These are phyloP conservation scores for Cryptocheilus praepositus DNA, from an alignment of 2,888 invertebrate species.

Conservation along the genomic window DNA sequence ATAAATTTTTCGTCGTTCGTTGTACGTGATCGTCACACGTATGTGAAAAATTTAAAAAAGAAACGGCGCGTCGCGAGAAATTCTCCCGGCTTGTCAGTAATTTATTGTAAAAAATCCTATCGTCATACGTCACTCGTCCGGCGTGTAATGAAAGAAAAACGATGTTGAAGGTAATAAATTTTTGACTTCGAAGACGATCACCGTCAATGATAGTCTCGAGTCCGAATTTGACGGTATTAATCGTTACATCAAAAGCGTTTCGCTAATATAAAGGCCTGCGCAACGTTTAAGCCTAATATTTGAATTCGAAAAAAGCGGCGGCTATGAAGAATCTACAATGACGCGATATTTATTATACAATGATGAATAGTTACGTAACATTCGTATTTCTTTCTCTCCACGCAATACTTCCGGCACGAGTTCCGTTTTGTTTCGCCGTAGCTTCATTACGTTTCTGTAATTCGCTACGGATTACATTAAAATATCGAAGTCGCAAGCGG, in stretches of 20 bases:
- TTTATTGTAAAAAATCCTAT: slow-evolving; percentile 4
- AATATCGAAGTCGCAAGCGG: background rate
- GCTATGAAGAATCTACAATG: slow-evolving; percentile 5
- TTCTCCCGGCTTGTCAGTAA: background rate
- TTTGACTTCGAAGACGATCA: slow-evolving; percentile 18
- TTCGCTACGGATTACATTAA: background rate
- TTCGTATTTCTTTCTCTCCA: slow-evolving; percentile 7
- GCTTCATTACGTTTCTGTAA: background rate
- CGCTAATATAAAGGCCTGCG: no score
- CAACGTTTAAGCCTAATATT: no score
- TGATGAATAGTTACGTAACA: slow-evolving; percentile 36
- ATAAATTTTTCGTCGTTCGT: slow-evolving; percentile 25
- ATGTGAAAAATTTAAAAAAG: no score
- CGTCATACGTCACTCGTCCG: background rate
- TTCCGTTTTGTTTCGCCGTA: no score
- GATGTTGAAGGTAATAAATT: slow-evolving; percentile 18
- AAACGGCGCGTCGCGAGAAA: background rate
- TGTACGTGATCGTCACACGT: slow-evolving; percentile 48
- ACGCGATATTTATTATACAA: slow-evolving; percentile 24
- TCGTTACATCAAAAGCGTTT: no score
- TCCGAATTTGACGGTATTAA: slow-evolving; percentile 11
- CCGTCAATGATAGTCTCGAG: slow-evolving; percentile 22
- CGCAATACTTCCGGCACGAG: background rate
- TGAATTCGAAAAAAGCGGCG: background rate
- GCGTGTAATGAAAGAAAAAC: slow-evolving; percentile 15